Evolutionary conservation across 2,113 vertebrate species (phyloP).

Genomic region (Alouatta palliata): DNA sequence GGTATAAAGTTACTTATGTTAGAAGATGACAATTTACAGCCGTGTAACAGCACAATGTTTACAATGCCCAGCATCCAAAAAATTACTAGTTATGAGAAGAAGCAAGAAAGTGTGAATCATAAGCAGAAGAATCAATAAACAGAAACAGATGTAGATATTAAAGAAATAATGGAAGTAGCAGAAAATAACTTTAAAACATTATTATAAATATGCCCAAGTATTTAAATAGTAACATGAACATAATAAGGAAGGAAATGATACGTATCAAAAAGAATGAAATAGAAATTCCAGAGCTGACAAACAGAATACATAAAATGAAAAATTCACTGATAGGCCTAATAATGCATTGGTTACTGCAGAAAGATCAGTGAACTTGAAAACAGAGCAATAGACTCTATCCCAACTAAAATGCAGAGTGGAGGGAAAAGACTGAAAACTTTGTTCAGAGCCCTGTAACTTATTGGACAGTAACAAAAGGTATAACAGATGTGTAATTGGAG

Average conservation of each 20-base stretch:
- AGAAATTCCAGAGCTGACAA: neutral
- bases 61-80: neutral
- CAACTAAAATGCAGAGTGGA: neutral
- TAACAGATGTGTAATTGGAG: neutral
- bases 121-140: neutral
- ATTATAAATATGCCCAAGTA: neutral
- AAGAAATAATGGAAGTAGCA: neutral
- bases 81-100: neutral
- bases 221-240: neutral
- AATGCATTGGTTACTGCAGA: neutral
- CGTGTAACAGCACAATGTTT: neutral
- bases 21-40: neutral
- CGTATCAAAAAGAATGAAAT: neutral
- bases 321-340: neutral
- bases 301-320: neutral
- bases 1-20: neutral
- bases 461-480: neutral
- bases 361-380: neutral
- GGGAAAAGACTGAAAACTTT: neutral
- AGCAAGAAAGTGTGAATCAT: neutral
- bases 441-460: neutral
- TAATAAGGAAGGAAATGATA: neutral
- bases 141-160: neutral
- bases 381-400: neutral
- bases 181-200: neutral